A percentile compares a stretch with the other conserved stretches of the same genome.
phyloP scores from a whole-genome alignment of 2,888 invertebrate genomes.

The Dorcus hopei region DNA sequence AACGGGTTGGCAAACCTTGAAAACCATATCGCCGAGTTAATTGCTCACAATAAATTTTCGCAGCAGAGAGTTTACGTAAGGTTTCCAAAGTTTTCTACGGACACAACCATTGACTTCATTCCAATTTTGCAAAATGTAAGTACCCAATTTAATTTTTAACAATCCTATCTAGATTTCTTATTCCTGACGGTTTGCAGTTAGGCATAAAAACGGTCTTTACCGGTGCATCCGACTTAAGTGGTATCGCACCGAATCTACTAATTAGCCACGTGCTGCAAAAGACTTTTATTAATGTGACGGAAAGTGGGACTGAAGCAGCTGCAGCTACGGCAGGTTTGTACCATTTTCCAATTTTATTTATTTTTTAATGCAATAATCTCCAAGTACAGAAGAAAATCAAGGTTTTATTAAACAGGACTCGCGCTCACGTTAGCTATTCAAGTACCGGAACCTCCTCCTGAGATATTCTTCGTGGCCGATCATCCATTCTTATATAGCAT shows the following conservation, averaged over 20 bases:
- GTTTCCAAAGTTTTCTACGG: conserved; percentile 30
- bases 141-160: conserved; percentile 4
- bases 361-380: neutral
- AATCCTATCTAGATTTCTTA: neutral
- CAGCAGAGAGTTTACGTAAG: conserved; percentile 18
- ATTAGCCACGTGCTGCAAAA: conserved; percentile 42
- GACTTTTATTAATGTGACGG: conserved; percentile 44
- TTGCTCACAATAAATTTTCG: conserved; percentile 13
- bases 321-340: conserved; percentile 41
- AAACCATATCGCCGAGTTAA: conserved; percentile 13
- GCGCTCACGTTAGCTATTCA: conserved; percentile 18
- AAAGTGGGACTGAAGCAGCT: conserved; percentile 44
- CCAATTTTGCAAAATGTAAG: conserved; percentile 58
- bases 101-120: conserved; percentile 49
- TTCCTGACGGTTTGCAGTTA: conserved; percentile 18
- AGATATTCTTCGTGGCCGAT: conserved; percentile 23
- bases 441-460: conserved; percentile 4
- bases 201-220: conserved; percentile 26
- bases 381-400: too few species aligned
- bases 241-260: conserved; percentile 31
- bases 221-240: conserved; percentile 31
- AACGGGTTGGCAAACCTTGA: conserved; percentile 23
- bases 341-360: neutral
- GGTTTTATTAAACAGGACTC: conserved; percentile 7
- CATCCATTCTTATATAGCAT: conserved; percentile 26